Evolutionary conservation across 1,140 invertebrate species (phyloP), one percentile per base, ranked within the genome.

Genomic region (Drosophila repletoides): DNA sequence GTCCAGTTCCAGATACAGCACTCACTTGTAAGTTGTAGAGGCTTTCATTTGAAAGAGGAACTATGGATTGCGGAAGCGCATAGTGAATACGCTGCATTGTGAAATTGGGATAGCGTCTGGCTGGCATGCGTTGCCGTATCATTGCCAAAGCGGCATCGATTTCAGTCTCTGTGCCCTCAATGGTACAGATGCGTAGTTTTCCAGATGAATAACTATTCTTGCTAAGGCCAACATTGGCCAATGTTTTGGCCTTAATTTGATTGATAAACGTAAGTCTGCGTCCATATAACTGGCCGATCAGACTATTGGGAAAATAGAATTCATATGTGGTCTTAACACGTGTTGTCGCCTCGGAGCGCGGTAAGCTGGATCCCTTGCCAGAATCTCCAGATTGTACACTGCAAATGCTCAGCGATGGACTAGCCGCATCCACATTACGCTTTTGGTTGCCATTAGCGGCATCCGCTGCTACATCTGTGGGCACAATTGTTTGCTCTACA

Each of bases 251-350:
- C 88, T 96, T 97, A 36, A 99, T 95, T 72, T 93, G 93, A 46
- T 95, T 94, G 7, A 98, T 94, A 90, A 95, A 95, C n/a, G 92
- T 91, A 14, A 97, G 97, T 72, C 94, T 93, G 74, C 93, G 93
- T 21, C 98, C 97, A 88, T 98, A 98, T 51, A 99, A 91, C 26
- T 94, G 93, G 9, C 97, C 97, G 61, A 97, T 96, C 36, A 97
- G 88, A 33, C 92, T 90, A 73, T 94, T 93, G 5, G 96, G 95
- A 73, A 98, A 94, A 67, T 94, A 92, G 91, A 98, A 98, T 83
- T 98, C 93, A 72, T 95, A 95, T 21, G 56, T 76, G 43, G 71
- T 72, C 63, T 89, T 90, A 3, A 61, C 56, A 2, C 84, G 76
- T 1, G 79, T 52, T 19, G 72, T 81, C 10, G 80, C 89, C 65